A percentile compares a stretch with the other conserved stretches of the same genome.
Evolutionary conservation across 2,797 vertebrate species (phyloP).

Genomic region (Pseudomugil tenellus): DNA sequence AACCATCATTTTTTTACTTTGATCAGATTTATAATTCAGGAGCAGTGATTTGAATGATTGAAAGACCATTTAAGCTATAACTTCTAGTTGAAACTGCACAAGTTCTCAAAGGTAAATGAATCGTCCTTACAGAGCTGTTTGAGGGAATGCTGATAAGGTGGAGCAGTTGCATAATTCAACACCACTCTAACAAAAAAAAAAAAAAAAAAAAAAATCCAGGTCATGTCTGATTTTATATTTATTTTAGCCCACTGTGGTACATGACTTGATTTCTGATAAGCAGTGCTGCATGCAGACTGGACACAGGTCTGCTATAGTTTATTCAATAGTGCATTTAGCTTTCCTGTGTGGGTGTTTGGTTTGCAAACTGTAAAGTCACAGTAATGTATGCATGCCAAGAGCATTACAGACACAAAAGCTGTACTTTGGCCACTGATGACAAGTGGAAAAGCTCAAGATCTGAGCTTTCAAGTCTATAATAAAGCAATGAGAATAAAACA

Average conservation of each 20-base stretch:
- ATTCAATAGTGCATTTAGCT: constrained; percentile 25
- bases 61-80: constrained; percentile 9
- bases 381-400: constrained; percentile 46
- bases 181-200: rapidly evolving
- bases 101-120: not conserved
- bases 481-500: constrained; percentile 36
- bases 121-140: not conserved
- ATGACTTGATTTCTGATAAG: constrained; percentile 4
- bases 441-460: constrained; percentile 19
- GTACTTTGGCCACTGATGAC: constrained; percentile 29
- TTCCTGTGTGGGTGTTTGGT: constrained; percentile 52
- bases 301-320: constrained; percentile 16
- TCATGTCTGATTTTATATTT: constrained; percentile 1
- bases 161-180: constrained; percentile 3
- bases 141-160: not conserved
- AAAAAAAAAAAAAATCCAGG: not conserved
- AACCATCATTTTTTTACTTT: not conserved
- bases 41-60: constrained; percentile 9
- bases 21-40: too few species aligned
- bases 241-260: constrained; percentile 17
- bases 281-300: constrained; percentile 4
- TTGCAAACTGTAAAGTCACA: constrained; percentile 45
- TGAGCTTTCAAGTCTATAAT: constrained; percentile 58
- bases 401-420: constrained; percentile 30
- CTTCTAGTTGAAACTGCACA: not conserved